Base-by-base conservation (phyloP, 2,888 invertebrate species). In the Sphaeridia pumilis region DNA sequence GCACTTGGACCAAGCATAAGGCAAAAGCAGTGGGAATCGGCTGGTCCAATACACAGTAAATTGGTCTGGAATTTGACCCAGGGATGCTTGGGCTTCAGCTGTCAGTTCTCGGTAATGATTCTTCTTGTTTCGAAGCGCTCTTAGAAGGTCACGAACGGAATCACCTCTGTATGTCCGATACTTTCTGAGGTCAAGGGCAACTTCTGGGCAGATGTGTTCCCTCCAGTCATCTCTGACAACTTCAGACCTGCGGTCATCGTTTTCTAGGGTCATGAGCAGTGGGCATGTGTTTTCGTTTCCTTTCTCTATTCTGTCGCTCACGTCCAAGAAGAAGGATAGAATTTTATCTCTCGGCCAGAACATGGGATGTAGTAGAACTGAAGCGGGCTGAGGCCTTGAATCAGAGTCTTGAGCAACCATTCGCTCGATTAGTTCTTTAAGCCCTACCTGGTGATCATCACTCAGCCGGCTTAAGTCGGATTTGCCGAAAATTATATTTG, bases 121-220 rank as follows among this genome's bases (percentile, higher is more conserved):
- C 81, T 89, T 90, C 87, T 98, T 98, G 72, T 98, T 98, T 68
- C 98, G 76, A 67, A 98, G 78, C 0, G 97, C 97, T 53, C 98
- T 74, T 14, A 98, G 73, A 34, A 98, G 74, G 73, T 98, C 97
- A 58, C 92, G 76, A 17, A 92, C 84, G 66, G 87, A 86, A 62
- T 83, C 79, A 0, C 92, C 90, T 64, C 84, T 79, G 72, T 98
- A 98, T 10, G 87, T 85, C 49, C 98, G 79, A 67, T 90, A 86
- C 69, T 86, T 88, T 56, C 90, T 78, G 60, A 98, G 74, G 76
- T 98, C 97, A 59, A 80, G 79, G n/a, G 87, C 87, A n/a, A 98
- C 83, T 64, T 82, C 79, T 2, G 73, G 69, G 66, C 90, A 86
- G 60, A 98, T 84, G 67, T 82, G 81, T 53, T 78, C 71, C 60